A percentile compares a stretch with the other conserved stretches of the same genome.
Conservation (phyloP, 2,113 vertebrate species). For the Delphinapterus leucas region DNA sequence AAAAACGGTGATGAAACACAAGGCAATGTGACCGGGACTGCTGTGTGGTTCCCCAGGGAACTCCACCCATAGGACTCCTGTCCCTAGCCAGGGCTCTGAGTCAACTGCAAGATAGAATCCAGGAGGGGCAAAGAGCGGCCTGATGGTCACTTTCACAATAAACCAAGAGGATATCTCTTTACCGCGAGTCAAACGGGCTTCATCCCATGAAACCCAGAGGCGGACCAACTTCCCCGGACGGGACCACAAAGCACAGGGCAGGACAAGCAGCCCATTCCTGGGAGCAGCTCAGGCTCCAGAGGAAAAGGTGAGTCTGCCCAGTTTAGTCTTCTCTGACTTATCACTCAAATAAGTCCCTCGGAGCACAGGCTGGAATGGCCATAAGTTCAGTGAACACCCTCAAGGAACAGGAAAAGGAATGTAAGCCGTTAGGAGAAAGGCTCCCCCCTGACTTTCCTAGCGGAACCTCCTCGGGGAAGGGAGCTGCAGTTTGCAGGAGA, state of each 20-base stretch:
- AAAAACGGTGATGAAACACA: background rate
- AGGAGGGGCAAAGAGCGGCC: background rate
- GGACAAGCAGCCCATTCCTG: accelerated
- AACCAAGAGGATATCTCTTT: background rate
- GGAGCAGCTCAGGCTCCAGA: background rate
- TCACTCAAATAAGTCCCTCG: background rate
- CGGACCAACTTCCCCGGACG: background rate
- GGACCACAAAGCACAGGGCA: background rate
- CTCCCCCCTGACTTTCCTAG: background rate
- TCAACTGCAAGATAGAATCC: background rate
- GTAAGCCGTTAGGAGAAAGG: background rate
- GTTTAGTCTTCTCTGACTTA: background rate
- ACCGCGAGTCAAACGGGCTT: background rate
- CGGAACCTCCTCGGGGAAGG: background rate
- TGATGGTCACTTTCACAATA: background rate
- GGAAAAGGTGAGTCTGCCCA: accelerated
- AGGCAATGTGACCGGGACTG: too few relatives aligned
- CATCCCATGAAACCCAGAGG: background rate
- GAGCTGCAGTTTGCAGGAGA: accelerated
- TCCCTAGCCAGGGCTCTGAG: background rate
- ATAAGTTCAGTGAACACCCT: too few relatives aligned
- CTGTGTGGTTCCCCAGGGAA: background rate
- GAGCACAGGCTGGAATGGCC: background rate
- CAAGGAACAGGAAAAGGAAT: background rate
- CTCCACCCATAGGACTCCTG: background rate